phyloP scores from a whole-genome alignment of 2,113 vertebrate genomes.

The Stercorarius parasiticus region DNA sequence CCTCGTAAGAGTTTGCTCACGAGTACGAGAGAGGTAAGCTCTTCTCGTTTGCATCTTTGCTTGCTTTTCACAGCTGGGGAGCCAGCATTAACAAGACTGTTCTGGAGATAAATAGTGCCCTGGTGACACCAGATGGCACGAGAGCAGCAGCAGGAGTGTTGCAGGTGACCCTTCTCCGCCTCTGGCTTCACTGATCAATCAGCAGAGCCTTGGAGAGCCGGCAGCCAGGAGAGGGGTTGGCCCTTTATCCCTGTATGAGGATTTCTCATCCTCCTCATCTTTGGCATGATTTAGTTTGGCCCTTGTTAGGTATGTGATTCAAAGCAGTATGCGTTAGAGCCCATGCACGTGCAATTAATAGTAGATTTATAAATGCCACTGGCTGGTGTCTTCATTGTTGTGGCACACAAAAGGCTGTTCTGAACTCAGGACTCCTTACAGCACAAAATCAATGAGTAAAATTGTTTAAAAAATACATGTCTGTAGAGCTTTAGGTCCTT shows the following conservation, averaged over 20 bases:
- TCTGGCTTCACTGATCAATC: background rate
- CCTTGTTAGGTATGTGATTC: background rate
- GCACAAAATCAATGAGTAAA: conserved; percentile 1
- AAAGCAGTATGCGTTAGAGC: background rate
- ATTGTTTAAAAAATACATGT: background rate
- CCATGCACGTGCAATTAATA: background rate
- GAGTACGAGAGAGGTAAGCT: background rate
- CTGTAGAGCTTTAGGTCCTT: background rate
- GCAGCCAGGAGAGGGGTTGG: background rate
- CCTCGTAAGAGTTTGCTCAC: background rate
- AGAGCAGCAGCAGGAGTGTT: background rate
- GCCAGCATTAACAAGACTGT: background rate
- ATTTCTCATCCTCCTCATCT: background rate
- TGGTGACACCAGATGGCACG: background rate
- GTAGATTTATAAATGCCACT: background rate
- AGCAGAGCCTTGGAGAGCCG: background rate
- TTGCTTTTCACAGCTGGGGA: background rate
- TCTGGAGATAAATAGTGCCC: background rate
- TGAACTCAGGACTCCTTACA: background rate
- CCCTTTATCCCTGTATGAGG: background rate
- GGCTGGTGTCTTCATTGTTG: background rate
- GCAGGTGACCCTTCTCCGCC: background rate
- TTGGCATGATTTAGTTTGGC: background rate
- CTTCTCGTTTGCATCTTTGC: background rate
- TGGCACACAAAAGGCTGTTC: background rate